phyloP scores from a whole-genome alignment of 2,113 vertebrate genomes.

The Anthoscopus minutus region DNA sequence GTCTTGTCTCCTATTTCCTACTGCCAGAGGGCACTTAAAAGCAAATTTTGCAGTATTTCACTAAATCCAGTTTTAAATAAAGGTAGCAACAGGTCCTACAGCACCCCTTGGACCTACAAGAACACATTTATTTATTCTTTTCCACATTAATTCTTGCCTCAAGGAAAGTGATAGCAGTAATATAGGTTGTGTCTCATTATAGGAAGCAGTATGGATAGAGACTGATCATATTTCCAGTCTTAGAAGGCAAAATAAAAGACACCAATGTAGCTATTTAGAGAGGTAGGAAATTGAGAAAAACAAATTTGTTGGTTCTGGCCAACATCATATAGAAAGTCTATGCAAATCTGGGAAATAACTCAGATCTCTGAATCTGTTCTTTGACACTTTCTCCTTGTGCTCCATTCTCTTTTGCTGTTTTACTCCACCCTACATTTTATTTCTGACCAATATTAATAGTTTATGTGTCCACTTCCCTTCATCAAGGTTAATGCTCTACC shows the following conservation, averaged over 20 bases:
- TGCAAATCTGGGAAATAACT: background rate
- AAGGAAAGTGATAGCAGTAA: background rate
- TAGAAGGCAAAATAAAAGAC: background rate
- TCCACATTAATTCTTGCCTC: background rate
- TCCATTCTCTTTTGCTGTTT: background rate
- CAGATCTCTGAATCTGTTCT: background rate
- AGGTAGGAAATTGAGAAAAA: background rate
- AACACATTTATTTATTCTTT: background rate
- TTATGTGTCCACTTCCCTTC: background rate
- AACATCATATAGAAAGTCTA: background rate
- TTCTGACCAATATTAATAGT: background rate
- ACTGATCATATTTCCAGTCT: background rate
- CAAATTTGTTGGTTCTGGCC: background rate
- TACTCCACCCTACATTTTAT: background rate
- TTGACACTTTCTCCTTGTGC: background rate
- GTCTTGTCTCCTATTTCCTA: background rate
- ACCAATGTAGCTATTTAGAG: background rate
- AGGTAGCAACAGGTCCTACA: background rate
- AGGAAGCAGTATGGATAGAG: background rate
- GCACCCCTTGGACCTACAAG: background rate
- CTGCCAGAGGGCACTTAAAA: background rate
- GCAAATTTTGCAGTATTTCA: background rate
- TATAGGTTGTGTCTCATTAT: background rate
- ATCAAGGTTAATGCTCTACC: background rate
- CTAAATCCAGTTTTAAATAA: background rate